A percentile compares a stretch with the other conserved stretches of the same genome.
Conservation (phyloP, 2,113 vertebrate species). For the Corythornis vintsioides region DNA sequence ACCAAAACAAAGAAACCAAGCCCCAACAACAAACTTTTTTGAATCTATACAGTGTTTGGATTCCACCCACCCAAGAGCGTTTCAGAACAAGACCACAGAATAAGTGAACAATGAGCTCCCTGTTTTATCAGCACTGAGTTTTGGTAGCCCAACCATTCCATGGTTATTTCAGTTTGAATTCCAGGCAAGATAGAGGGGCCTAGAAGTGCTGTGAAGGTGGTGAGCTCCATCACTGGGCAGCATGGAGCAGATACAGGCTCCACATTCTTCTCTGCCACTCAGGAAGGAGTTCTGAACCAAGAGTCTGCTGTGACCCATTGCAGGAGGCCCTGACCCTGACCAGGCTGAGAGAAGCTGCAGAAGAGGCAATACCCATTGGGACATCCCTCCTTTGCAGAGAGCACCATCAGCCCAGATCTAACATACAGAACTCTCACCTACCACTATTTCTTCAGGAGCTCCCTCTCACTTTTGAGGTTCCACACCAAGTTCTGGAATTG, state of each 20-base stretch:
- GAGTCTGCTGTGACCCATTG: neutral
- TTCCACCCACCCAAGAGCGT: neutral
- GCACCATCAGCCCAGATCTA: neutral
- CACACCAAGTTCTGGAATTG: neutral
- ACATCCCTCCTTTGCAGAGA: neutral
- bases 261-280: neutral
- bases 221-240: neutral
- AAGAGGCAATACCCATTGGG: neutral
- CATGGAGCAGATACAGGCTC: neutral
- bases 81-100: neutral
- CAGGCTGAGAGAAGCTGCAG: neutral
- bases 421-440: neutral
- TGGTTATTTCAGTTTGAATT: neutral
- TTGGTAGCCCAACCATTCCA: neutral
- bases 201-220: neutral
- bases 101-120: neutral
- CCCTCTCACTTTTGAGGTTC: neutral
- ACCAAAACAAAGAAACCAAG: too few relatives aligned
- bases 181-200: conserved; percentile 13
- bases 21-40: neutral
- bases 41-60: neutral
- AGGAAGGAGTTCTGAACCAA: neutral
- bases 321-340: neutral
- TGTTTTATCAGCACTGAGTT: neutral
- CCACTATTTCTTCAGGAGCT: neutral